These are phyloP conservation scores for Argopecten irradians DNA, from an alignment of 1,140 invertebrate species.

Conservation along the genomic window DNA sequence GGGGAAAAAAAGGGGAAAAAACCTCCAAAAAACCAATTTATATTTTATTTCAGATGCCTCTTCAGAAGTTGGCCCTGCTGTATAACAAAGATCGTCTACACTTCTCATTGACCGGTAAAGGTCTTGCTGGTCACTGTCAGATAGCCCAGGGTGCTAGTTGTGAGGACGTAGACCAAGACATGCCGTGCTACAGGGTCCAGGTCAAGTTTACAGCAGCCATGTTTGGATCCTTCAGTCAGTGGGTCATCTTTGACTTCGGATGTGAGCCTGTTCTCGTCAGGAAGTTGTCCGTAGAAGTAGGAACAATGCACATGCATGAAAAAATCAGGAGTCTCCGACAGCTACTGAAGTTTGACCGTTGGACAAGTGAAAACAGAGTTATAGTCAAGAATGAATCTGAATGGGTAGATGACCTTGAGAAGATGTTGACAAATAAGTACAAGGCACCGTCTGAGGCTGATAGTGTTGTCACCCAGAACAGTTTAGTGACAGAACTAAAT, in stretches of 20 bases:
- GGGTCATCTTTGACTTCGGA: constrained; percentile 73
- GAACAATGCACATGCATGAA: constrained; percentile 62
- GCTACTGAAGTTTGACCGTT: constrained; percentile 68
- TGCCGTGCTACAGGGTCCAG: constrained; percentile 57
- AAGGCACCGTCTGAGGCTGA: constrained; percentile 64
- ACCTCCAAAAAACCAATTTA: not conserved
- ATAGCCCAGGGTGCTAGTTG: constrained; percentile 66
- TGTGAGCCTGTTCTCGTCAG: constrained; percentile 60
- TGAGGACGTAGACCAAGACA: constrained; percentile 52
- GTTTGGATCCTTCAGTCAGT: constrained; percentile 73
- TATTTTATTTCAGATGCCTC: constrained; percentile 52
- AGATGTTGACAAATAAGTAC: constrained; percentile 61
- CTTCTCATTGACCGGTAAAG: constrained; percentile 58
- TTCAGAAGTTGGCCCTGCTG: constrained; percentile 67
- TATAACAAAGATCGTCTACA: constrained; percentile 72
- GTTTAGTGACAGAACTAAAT: constrained; percentile 64
- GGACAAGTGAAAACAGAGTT: constrained; percentile 67
- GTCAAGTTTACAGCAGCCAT: constrained; percentile 69
- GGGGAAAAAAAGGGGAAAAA: not conserved
- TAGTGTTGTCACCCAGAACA: constrained; percentile 67
- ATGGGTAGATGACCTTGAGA: constrained; percentile 49
- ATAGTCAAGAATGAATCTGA: constrained; percentile 57
- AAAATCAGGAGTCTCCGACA: constrained; percentile 65
- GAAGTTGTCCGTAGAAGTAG: constrained; percentile 69
- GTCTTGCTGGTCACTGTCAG: constrained; percentile 54